phyloP scores from a whole-genome alignment of 2,888 invertebrate species.

The Podabrus alpinus region DNA sequence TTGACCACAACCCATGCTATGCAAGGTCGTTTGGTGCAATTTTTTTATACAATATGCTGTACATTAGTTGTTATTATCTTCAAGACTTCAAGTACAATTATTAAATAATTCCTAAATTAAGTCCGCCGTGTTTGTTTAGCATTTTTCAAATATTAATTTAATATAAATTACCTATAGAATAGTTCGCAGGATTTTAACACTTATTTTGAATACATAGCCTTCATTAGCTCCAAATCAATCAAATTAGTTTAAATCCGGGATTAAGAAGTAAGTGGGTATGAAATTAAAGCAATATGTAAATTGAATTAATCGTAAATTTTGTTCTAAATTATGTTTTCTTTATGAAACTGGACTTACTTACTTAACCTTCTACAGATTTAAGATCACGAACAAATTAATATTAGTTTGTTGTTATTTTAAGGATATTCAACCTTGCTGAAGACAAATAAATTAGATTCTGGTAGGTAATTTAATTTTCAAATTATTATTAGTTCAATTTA shows the following conservation, averaged over 20 bases:
- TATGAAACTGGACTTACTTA: background rate
- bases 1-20: background rate
- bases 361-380: background rate
- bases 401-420: background rate
- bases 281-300: background rate
- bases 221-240: background rate
- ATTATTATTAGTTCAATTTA: background rate
- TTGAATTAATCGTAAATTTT: background rate
- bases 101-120: background rate
- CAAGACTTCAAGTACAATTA: background rate
- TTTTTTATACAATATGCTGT: background rate
- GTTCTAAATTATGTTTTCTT: background rate
- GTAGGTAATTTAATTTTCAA: background rate
- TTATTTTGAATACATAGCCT: background rate
- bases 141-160: background rate
- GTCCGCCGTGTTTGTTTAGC: background rate
- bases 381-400: background rate
- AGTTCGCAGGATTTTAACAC: background rate
- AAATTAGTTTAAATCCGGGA: background rate
- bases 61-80: background rate
- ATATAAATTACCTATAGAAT: background rate
- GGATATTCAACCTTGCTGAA: background rate
- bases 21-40: background rate
- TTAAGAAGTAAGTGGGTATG: background rate
- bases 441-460: background rate